These are phyloP conservation scores for Apodemia mormo DNA, from an alignment of 2,888 invertebrate genomes.

Conservation along the genomic window DNA sequence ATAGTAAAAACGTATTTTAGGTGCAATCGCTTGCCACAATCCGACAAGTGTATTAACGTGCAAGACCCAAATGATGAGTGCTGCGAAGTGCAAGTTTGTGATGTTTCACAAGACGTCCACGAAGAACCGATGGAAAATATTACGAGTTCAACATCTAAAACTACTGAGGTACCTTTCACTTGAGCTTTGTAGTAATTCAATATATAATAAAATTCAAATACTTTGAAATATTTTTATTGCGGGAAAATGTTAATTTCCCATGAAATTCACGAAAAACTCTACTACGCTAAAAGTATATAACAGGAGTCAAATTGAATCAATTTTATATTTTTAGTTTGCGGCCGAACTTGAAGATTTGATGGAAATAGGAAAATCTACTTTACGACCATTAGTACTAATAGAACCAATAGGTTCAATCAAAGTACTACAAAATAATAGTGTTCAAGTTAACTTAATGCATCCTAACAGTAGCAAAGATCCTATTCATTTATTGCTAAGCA, in stretches of 20 bases:
- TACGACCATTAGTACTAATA: slow-evolving; percentile 53
- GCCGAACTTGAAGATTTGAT: slow-evolving; percentile 47
- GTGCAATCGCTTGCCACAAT: slow-evolving; percentile 80
- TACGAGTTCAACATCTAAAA: slow-evolving; percentile 47
- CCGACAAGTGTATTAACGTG: slow-evolving; percentile 90
- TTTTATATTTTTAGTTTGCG: slow-evolving; percentile 36
- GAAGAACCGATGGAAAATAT: slow-evolving; percentile 75
- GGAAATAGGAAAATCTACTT: slow-evolving; percentile 40
- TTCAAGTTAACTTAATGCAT: slow-evolving; percentile 71
- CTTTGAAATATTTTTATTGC: too few species aligned
- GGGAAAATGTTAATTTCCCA: too few species aligned
- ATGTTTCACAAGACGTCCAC: slow-evolving; percentile 90
- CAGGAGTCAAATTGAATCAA: background rate
- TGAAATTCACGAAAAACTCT: too few species aligned
- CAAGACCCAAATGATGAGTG: slow-evolving; percentile 92
- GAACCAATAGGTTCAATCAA: slow-evolving; percentile 75
- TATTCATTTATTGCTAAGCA: slow-evolving; percentile 65
- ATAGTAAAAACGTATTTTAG: slow-evolving; percentile 53
- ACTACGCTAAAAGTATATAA: too few species aligned
- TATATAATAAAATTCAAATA: background rate
- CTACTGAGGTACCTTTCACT: slow-evolving; percentile 16
- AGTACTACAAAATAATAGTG: slow-evolving; percentile 72
- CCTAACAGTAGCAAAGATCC: slow-evolving; percentile 62
- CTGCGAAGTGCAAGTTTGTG: slow-evolving; percentile 92
- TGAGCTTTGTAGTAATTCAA: background rate